phyloP scores from a whole-genome alignment of 2,113 vertebrate genomes.

The Chlorocebus sabaeus region DNA sequence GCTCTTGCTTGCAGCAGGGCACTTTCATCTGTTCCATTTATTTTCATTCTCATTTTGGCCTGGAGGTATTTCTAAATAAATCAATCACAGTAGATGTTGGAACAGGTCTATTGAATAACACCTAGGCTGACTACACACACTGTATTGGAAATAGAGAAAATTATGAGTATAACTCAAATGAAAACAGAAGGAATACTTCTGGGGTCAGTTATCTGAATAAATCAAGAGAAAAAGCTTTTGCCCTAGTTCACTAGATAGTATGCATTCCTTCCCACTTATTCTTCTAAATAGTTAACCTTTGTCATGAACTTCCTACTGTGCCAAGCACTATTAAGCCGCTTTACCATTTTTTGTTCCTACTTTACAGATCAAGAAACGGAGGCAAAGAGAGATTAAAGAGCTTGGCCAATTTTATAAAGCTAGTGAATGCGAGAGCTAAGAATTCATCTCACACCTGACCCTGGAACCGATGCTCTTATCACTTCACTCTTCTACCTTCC shows the following conservation, averaged over 20 bases:
- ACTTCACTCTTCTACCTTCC: neutral
- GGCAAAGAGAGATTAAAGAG: neutral
- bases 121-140: slow-evolving; percentile 47
- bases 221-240: slow-evolving; percentile 21
- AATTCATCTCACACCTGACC: neutral
- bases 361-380: neutral
- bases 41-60: slow-evolving; percentile 79
- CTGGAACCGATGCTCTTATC: fast-evolving
- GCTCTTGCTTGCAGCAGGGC: slow-evolving; percentile 67
- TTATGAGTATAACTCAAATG: slow-evolving; percentile 44
- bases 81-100: slow-evolving; percentile 62
- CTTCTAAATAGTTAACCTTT: neutral
- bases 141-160: slow-evolving; percentile 36
- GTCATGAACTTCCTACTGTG: neutral
- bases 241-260: neutral
- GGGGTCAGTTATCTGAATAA: slow-evolving; percentile 46
- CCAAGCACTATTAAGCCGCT: neutral
- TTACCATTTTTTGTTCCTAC: neutral
- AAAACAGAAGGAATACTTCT: neutral
- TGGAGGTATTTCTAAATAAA: slow-evolving; percentile 79
- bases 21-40: slow-evolving; percentile 69
- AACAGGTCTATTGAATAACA: slow-evolving; percentile 64
- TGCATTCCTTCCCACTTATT: neutral
- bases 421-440: neutral
- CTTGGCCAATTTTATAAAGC: neutral